A percentile compares a stretch with the other conserved stretches of the same genome.
Conservation (phyloP, 2,888 invertebrate genomes). For the Oscheius sp. region DNA sequence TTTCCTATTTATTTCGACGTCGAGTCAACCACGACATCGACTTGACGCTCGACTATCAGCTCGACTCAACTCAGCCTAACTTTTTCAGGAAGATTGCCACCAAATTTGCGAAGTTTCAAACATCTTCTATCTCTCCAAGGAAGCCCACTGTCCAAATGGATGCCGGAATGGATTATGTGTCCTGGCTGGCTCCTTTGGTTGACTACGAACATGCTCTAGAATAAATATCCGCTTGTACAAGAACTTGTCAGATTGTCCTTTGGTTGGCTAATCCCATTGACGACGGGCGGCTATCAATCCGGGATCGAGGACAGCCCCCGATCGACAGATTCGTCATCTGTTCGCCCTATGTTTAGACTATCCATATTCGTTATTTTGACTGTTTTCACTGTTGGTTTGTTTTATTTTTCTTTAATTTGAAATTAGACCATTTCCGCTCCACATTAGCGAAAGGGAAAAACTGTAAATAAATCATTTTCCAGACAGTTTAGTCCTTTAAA, state of each 20-base stretch:
- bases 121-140: conserved; percentile 43
- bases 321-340: conserved; percentile 12
- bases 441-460: no score
- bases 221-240: no score
- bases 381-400: no score
- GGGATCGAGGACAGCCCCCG: conserved; percentile 22
- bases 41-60: no score
- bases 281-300: conserved; percentile 22
- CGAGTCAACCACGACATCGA: no score
- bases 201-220: conserved; percentile 41
- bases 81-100: conserved; percentile 44
- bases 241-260: neutral
- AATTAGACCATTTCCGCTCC: no score
- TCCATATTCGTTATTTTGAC: no score
- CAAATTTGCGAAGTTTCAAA: conserved; percentile 44
- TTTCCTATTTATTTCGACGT: no score
- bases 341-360: neutral
- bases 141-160: conserved; percentile 39
- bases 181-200: conserved; percentile 51
- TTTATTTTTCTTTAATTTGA: no score
- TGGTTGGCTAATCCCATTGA: neutral
- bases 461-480: no score
- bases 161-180: conserved; percentile 43
- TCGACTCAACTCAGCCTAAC: no score
- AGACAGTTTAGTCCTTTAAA: no score